Percentiles rank a stretch among this genome's conserved stretches.
Conservation (phyloP, 2,797 vertebrate species). For the Intellagama lesueurii region DNA sequence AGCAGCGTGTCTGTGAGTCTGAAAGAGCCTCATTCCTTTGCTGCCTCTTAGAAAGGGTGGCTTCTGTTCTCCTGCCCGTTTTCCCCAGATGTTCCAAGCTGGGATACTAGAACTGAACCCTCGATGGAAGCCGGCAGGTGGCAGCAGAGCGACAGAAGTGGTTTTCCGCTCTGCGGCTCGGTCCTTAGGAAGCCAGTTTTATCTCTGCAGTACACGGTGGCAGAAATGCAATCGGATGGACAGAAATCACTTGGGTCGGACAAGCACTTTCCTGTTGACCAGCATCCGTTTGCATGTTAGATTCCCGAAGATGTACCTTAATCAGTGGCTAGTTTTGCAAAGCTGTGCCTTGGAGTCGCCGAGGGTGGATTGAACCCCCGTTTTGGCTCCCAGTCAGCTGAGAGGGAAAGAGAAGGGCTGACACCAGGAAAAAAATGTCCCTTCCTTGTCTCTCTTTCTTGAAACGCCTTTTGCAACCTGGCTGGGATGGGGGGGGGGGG, state of each 20-base stretch:
- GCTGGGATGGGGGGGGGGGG: background rate
- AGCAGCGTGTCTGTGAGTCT: too few species aligned
- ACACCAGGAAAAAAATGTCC: background rate
- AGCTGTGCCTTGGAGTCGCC: too few species aligned
- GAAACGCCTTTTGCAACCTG: background rate
- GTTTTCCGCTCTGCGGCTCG: rapidly evolving
- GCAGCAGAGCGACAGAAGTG: background rate
- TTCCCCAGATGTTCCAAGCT: background rate
- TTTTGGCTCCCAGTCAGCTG: background rate
- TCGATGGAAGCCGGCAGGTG: background rate
- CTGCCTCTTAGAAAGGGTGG: background rate
- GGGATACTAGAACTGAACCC: background rate
- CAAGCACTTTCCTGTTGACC: too few species aligned
- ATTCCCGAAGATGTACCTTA: background rate
- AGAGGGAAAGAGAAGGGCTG: too few species aligned
- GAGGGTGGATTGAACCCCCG: background rate
- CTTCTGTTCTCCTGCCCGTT: background rate
- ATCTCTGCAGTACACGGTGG: background rate
- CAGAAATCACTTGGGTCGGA: background rate
- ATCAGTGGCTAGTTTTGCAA: background rate
- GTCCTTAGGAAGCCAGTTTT: background rate
- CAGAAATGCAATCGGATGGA: background rate
- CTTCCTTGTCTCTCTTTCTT: background rate
- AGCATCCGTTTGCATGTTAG: background rate
- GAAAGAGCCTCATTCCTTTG: too few species aligned